Evolutionary conservation across 1,140 invertebrate genomes (phyloP), one percentile per base, ranked within the genome.

Genomic region (Trichonephila clavata): DNA sequence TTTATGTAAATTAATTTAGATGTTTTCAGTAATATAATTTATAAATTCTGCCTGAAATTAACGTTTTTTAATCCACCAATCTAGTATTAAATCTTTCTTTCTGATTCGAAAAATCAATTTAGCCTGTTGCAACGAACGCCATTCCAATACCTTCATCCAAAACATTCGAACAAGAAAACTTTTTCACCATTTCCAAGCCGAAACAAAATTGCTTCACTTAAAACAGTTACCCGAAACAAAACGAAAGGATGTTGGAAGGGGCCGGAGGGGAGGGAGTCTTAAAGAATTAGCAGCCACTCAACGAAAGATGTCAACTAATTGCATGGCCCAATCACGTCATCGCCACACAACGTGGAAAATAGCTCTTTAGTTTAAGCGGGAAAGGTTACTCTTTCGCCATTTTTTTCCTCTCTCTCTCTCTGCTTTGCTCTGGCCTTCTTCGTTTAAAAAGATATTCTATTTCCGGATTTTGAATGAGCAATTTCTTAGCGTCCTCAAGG

Each of bases 381-480:
- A 63, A 63, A 27, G 71, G 27, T 77, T 77, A 77, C 32, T 39
- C 71, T 27, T 32, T 27, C 8, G 59, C 59, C 60, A 39, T 39
- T 86, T 61, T 86, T 27, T 63, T n/a, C 27, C n/a, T n/a, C n/a
- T 87, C 24, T 39, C 14, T 21, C 39, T 8, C 86, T 87, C 57
- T 5, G 20, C 27, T 60, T 21, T 80, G 8, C 14, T 20, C 10
- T 80, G 43, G 8, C 50, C 50, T 5, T 63, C 32, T 87, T 87
- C 43, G 43, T 84, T 84, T 65, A 87, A 87, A 87, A 87, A 63
- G 86, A 87, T 87, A 65, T 77, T 89, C 68, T 32, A 71, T 77
- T 89, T 89, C 87, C 87, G 87, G 87, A 89, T 89, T 89, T 71
- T 71, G 87, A 89, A 89, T 89, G 87, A 77, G 65, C 87, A 89